Evolutionary conservation across 2,113 vertebrate species (phyloP).

Genomic region (Scomber japonicus): DNA sequence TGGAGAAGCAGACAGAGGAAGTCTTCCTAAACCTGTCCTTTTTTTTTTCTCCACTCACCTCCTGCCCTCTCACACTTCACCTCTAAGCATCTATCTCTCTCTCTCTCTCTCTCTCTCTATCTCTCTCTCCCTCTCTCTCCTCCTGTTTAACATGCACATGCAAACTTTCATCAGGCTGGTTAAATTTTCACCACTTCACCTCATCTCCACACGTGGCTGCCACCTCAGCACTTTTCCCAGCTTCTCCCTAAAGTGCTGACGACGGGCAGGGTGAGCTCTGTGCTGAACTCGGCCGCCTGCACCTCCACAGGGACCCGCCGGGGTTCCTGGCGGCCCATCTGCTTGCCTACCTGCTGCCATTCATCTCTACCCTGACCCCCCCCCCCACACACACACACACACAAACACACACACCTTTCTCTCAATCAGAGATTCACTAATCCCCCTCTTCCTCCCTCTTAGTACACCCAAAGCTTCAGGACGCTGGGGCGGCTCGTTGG

Average conservation of each 20-base stretch:
- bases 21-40: neutral
- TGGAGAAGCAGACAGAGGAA: constrained; percentile 4
- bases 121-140: neutral
- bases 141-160: constrained; percentile 75
- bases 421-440: constrained; percentile 1
- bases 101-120: neutral
- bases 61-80: constrained; percentile 13
- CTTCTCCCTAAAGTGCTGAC: constrained; percentile 70
- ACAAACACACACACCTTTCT: neutral
- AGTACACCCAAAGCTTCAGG: constrained; percentile 9
- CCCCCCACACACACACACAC: neutral
- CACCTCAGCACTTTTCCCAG: constrained; percentile 69
- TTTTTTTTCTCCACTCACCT: constrained; percentile 14
- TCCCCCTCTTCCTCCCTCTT: neutral
- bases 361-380: neutral
- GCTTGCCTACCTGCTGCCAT: constrained; percentile 47
- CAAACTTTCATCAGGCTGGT: constrained; percentile 77
- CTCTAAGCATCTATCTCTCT: neutral
- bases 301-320: constrained; percentile 42
- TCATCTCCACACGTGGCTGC: constrained; percentile 51
- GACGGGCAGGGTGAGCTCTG: constrained; percentile 27
- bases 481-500: neutral
- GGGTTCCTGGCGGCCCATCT: constrained; percentile 58
- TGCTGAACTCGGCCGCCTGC: constrained; percentile 52
- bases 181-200: constrained; percentile 77